Percentiles rank a stretch among this genome's conserved stretches.
phyloP scores from a whole-genome alignment of 2,888 invertebrate genomes.

The Koerneria pararmatus region DNA sequence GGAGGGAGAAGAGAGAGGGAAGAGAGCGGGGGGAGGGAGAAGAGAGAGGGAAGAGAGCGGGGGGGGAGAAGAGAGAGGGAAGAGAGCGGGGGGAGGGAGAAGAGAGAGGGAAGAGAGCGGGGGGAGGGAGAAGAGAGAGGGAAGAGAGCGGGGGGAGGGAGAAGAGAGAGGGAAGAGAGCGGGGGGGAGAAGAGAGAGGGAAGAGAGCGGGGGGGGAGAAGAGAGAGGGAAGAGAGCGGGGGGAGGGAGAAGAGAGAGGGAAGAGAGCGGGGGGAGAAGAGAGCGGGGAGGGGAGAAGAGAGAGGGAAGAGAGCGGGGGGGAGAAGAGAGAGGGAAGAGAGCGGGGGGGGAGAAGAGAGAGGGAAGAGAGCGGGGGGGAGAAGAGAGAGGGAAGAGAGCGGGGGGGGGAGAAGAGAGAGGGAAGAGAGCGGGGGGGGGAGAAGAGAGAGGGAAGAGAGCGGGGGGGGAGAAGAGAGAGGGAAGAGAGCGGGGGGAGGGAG shows the following conservation, averaged over 20 bases:
- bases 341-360: not conserved
- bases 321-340: not conserved
- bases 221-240: not conserved
- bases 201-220: not conserved
- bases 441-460: not conserved
- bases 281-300: not conserved
- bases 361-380: not conserved
- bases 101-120: not conserved
- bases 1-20: conserved; percentile 1
- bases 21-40: not conserved
- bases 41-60: conserved; percentile 7
- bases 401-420: conserved; percentile 7
- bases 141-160: not conserved
- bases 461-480: not conserved
- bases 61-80: not conserved
- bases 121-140: not conserved
- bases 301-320: not conserved
- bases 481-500: not conserved
- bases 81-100: not conserved
- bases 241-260: not conserved
- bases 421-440: conserved; percentile 2
- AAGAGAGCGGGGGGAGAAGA: not conserved
- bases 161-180: not conserved
- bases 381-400: not conserved
- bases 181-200: conserved; percentile 4